phyloP scores from a whole-genome alignment of 2,113 vertebrate genomes.

The Rhea pennata region DNA sequence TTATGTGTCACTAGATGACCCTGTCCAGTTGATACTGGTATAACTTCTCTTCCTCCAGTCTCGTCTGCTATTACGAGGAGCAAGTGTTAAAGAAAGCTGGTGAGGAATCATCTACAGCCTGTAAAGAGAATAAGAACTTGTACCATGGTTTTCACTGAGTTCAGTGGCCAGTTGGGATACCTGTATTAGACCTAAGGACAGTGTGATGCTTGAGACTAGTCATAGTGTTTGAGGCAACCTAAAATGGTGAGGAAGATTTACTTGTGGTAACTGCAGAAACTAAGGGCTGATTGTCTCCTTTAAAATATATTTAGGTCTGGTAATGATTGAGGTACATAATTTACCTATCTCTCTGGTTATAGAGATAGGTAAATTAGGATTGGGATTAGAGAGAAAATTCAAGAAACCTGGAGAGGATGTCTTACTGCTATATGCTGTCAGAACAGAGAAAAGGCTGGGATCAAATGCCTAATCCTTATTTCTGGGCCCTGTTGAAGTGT shows the following conservation, averaged over 20 bases:
- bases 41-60: not conserved
- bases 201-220: not conserved
- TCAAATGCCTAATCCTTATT: not conserved
- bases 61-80: not conserved
- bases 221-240: not conserved
- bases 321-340: not conserved
- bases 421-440: not conserved
- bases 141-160: not conserved
- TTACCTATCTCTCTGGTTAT: not conserved
- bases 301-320: not conserved
- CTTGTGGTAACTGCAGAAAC: not conserved
- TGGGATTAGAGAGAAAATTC: not conserved
- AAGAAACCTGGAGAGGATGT: not conserved
- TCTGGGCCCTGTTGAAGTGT: not conserved
- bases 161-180: not conserved
- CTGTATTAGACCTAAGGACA: not conserved
- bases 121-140: not conserved
- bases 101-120: not conserved
- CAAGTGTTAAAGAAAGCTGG: not conserved
- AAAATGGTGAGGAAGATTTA: not conserved
- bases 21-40: not conserved
- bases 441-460: not conserved
- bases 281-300: not conserved
- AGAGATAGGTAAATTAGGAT: not conserved
- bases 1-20: fast-evolving